Evolutionary conservation across 2,113 vertebrate genomes (phyloP).

Genomic region (Podilymbus podiceps): DNA sequence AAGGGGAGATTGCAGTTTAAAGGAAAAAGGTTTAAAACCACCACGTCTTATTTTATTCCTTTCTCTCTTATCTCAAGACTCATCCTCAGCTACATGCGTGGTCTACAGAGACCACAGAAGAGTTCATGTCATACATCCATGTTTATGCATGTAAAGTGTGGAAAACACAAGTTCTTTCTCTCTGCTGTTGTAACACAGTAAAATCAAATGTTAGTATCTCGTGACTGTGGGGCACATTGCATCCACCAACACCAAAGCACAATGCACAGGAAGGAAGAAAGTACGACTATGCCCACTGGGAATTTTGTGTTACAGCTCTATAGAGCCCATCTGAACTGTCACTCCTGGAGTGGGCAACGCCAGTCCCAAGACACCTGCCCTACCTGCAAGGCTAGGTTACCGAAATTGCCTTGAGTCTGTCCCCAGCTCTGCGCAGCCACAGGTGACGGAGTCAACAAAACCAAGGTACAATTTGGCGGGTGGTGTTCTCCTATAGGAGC

Average conservation of each 20-base stretch:
- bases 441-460: background rate
- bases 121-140: background rate
- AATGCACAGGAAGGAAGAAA: background rate
- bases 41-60: background rate
- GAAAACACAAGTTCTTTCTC: background rate
- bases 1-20: background rate
- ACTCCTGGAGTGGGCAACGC: background rate
- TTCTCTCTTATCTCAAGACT: background rate
- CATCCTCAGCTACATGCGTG: background rate
- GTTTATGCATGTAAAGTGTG: background rate
- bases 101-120: background rate
- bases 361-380: background rate
- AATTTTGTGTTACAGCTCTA: background rate
- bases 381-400: background rate
- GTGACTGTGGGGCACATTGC: background rate
- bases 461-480: background rate
- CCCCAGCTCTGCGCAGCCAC: rapidly evolving
- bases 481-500: background rate
- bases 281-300: background rate
- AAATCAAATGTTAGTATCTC: background rate
- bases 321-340: background rate
- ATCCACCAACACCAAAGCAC: background rate
- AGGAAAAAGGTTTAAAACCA: background rate
- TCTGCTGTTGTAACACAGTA: background rate
- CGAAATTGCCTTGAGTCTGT: background rate